Evolutionary conservation across 30 jellyfish, hydroid and myxozoan genomes (phyloP).

Genomic region (Phacellophora camtschatica): DNA sequence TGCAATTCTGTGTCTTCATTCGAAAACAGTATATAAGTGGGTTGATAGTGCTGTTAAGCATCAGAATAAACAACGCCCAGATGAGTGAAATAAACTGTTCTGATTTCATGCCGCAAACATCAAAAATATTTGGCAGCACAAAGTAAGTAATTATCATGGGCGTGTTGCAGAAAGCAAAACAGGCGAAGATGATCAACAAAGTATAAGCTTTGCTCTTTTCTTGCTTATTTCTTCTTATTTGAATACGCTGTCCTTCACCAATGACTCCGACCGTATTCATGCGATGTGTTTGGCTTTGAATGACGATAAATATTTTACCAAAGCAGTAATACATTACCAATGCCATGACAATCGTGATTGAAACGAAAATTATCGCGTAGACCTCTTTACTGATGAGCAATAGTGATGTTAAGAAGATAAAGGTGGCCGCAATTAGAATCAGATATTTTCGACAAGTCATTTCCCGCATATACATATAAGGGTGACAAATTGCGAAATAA

Average conservation of each 20-base stretch:
- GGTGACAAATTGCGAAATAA: conserved; percentile 37
- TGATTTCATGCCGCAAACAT: neutral
- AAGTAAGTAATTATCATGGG: neutral
- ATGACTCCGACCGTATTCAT: neutral
- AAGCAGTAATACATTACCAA: conserved; percentile 2
- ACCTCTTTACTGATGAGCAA: neutral
- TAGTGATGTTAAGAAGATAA: neutral
- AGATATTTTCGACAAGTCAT: neutral
- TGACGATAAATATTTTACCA: neutral
- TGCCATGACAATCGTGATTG: neutral
- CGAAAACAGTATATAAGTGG: conserved; percentile 24
- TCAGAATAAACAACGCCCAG: neutral
- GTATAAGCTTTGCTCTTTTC: conserved; percentile 21
- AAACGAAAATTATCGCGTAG: neutral
- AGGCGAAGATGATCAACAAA: neutral
- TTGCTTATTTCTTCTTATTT: neutral
- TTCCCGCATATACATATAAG: neutral
- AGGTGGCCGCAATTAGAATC: neutral
- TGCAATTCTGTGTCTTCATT: neutral
- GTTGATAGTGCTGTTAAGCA: conserved; percentile 8
- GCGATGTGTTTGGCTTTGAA: neutral
- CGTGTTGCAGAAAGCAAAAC: neutral
- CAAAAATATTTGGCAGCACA: neutral
- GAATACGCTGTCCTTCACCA: neutral
- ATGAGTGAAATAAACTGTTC: neutral